phyloP scores from a whole-genome alignment of 2,113 vertebrate genomes.

The Xenus cinereus region DNA sequence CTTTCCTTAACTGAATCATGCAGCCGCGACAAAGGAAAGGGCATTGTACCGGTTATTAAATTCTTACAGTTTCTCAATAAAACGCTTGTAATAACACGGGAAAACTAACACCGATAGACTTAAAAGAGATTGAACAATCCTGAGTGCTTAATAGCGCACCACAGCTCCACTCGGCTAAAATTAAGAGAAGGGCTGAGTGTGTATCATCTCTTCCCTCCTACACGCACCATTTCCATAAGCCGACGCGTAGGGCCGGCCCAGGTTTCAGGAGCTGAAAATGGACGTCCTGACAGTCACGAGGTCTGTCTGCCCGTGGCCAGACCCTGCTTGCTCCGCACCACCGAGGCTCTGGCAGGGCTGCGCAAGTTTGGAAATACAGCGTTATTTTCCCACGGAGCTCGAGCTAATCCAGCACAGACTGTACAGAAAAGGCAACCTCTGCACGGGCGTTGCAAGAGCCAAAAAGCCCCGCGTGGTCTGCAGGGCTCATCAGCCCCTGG shows the following conservation, averaged over 20 bases:
- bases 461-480: background rate
- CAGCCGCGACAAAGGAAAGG: background rate
- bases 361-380: background rate
- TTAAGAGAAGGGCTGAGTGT: rapidly evolving
- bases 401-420: background rate
- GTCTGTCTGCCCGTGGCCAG: background rate
- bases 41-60: background rate
- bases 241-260: rapidly evolving
- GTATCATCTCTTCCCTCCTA: background rate
- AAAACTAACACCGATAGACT: background rate
- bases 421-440: background rate
- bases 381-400: background rate
- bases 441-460: rapidly evolving
- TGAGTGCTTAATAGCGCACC: background rate
- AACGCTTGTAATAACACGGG: background rate
- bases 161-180: background rate
- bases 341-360: background rate
- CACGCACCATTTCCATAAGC: background rate
- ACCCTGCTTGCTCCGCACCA: background rate
- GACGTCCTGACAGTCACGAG: background rate
- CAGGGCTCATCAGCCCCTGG: background rate
- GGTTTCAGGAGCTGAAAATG: background rate
- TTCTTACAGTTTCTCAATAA: background rate
- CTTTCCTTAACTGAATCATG: background rate
- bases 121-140: background rate